Evolutionary conservation across 2,888 invertebrate genomes (phyloP).

Genomic region (Phasia obesa): DNA sequence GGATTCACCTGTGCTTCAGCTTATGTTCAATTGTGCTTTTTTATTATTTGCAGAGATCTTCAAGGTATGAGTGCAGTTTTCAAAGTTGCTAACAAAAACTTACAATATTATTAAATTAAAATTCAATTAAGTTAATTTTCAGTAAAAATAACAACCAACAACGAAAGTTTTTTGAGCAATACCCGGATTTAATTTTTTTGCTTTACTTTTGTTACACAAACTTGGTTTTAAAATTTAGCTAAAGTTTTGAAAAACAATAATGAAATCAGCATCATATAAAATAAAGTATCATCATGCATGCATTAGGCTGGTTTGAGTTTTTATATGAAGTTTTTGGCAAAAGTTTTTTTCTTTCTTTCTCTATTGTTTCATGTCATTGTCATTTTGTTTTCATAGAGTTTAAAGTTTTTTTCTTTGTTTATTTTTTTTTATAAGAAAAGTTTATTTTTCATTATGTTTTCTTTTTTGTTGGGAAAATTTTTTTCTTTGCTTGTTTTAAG

Average conservation of each 20-base stretch:
- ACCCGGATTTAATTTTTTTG: too few relatives aligned
- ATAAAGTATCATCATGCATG: constrained; percentile 40
- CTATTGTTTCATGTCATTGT: constrained; percentile 47
- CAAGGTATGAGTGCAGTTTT: too few relatives aligned
- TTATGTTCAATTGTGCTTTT: too few relatives aligned
- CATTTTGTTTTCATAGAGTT: constrained; percentile 48
- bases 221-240: background rate
- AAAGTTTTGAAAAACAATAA: constrained; percentile 44
- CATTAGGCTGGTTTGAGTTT: constrained; percentile 45
- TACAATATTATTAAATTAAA: too few relatives aligned
- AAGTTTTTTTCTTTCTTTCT: constrained; percentile 16
- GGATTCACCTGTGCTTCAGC: too few relatives aligned
- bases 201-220: too few relatives aligned
- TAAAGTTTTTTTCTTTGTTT: constrained; percentile 28
- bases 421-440: constrained; percentile 20
- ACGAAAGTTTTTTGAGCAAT: too few relatives aligned
- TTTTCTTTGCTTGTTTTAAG: constrained; percentile 29
- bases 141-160: too few relatives aligned
- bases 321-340: constrained; percentile 40
- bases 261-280: constrained; percentile 12
- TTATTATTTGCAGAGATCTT: too few relatives aligned
- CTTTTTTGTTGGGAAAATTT: constrained; percentile 21
- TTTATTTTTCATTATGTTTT: constrained; percentile 45
- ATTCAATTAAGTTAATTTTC: too few relatives aligned
- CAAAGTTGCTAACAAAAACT: too few relatives aligned